Percentiles rank a stretch among this genome's conserved stretches.
Conservation (phyloP, 2,888 invertebrate genomes). For the Sialis lutaria region DNA sequence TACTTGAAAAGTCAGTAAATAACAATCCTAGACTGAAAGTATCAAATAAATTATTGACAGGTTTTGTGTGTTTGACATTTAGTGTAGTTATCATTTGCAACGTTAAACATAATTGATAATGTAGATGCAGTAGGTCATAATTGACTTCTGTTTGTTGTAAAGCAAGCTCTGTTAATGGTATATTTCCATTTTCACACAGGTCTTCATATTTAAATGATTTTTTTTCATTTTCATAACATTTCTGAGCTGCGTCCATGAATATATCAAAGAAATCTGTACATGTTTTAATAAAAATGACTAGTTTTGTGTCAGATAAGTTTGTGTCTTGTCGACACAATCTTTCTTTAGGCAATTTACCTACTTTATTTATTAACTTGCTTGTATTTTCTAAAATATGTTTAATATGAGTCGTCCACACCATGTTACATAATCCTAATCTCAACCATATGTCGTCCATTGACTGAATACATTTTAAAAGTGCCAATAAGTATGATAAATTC, state of each 20-base stretch:
- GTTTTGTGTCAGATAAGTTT: slow-evolving; percentile 45
- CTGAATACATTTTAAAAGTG: slow-evolving; percentile 51
- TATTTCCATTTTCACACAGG: slow-evolving; percentile 42
- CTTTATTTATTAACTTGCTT: slow-evolving; percentile 60
- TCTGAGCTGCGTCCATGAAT: slow-evolving; percentile 26
- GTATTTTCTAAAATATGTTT: slow-evolving; percentile 59
- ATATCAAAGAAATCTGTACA: slow-evolving; percentile 29
- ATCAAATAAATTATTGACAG: slow-evolving; percentile 60
- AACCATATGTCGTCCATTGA: slow-evolving; percentile 47
- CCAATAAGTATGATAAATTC: slow-evolving; percentile 43
- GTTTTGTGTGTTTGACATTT: slow-evolving; percentile 54
- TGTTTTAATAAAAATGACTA: slow-evolving; percentile 31
- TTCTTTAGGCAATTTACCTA: slow-evolving; percentile 73
- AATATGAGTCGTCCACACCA: slow-evolving; percentile 83
- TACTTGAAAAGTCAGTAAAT: slow-evolving; percentile 28
- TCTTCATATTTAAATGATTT: slow-evolving; percentile 35
- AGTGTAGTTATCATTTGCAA: slow-evolving; percentile 67
- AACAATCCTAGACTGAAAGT: slow-evolving; percentile 42
- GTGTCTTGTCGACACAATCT: slow-evolving; percentile 62
- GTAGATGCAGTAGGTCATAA: slow-evolving; percentile 58
- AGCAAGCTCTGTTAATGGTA: slow-evolving; percentile 61
- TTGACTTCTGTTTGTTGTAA: slow-evolving; percentile 58
- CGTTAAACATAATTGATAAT: slow-evolving; percentile 60
- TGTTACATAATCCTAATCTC: slow-evolving; percentile 64
- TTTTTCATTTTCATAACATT: slow-evolving; percentile 21